phyloP scores from a whole-genome alignment of 2,888 invertebrate species.

The Melieria picta region DNA sequence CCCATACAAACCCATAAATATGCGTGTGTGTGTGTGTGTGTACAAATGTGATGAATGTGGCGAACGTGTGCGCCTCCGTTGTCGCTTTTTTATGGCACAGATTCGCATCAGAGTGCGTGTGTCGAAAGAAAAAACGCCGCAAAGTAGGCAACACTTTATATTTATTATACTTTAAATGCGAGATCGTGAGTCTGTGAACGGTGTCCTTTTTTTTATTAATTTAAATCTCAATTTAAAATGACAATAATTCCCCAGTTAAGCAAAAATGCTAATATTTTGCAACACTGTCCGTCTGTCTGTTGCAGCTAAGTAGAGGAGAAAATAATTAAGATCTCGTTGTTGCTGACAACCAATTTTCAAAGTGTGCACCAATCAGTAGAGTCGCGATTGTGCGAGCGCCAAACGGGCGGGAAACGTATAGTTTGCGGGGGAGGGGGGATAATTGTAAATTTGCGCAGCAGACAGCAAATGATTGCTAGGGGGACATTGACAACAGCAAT shows the following conservation, averaged over 20 bases:
- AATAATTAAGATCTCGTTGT: neutral
- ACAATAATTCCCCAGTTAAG: too few species aligned
- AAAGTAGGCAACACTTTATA: neutral
- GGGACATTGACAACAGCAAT: too few species aligned
- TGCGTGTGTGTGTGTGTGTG: neutral
- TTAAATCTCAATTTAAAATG: too few species aligned
- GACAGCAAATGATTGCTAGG: neutral
- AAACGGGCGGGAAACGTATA: neutral
- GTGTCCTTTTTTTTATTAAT: too few species aligned
- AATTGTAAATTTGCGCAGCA: slow-evolving; percentile 1
- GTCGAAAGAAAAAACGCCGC: neutral
- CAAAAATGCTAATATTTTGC: neutral
- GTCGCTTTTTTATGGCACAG: neutral
- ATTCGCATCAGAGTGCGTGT: neutral
- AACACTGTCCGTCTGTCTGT: neutral
- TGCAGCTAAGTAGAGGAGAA: neutral
- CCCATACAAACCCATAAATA: too few species aligned
- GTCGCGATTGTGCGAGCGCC: neutral
- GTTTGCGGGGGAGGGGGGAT: neutral
- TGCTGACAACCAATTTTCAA: neutral
- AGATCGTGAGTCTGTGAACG: too few species aligned
- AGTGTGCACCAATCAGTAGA: neutral
- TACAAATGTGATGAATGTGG: too few species aligned
- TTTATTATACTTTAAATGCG: too few species aligned
- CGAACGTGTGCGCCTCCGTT: too few species aligned